Evolutionary conservation across 1,140 invertebrate species (phyloP), one percentile per base, ranked within the genome.

Genomic region (Phymastichus coffea): DNA sequence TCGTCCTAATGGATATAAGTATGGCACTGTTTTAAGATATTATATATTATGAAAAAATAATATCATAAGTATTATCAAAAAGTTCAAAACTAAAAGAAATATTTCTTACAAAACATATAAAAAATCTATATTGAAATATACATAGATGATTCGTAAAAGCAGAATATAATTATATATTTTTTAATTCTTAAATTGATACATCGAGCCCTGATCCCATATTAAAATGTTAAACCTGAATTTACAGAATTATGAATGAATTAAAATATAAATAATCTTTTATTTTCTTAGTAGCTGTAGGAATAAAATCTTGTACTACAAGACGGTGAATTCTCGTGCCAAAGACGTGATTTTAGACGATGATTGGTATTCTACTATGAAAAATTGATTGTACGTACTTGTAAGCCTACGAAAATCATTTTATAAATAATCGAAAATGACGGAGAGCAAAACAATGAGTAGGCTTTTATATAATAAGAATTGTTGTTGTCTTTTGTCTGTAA

Each of bases 311-410:
- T 67, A 25, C 33, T 61, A 60, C 38, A 47, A 57, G 59, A 46
- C 71, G 66, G 75, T 79, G 77, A 78, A 79, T 79, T 79, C 76
- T 72, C 64, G 77, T 79, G 77, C 77, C 76, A 79, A 79, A 77
- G 52, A 69, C 63, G 66, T 64, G 63, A 64, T 47, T 58, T 49
- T 63, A 71, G 63, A 54, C 66, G 56, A 38, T 51, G 14, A 55
- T 19, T 46, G 17, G 57, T 60, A 58, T 56, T 56, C 12, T 20
- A 60, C 33, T 28, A 40, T 26, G 58, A 28, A 61, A 19, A 37
- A 59, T 56, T 55, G 9, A 59, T 57, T 62, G 35, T 58, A 61
- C 17, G n/a, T 41, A 41, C n/a, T n/a, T n/a, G n/a, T n/a, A n/a
- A n/a, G n/a, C n/a, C n/a, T n/a, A n/a, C n/a, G n/a, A n/a, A n/a